Conservation (phyloP, 2,797 vertebrate genomes). For the Lepus townsendii region DNA sequence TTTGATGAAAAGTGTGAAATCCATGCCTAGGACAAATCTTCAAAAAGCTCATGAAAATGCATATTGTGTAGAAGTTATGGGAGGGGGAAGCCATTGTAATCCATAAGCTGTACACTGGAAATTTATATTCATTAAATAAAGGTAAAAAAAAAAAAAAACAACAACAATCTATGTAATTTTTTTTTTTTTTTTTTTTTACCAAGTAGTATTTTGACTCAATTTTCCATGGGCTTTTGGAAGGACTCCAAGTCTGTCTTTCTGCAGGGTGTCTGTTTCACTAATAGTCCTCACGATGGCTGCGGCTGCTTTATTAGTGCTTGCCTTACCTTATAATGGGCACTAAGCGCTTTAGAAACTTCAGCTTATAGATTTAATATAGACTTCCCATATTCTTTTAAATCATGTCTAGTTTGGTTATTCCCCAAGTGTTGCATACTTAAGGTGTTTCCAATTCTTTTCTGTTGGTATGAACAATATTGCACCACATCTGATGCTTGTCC, state of each 20-base stretch:
- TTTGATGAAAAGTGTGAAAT: too few relatives aligned
- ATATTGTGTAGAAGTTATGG: too few relatives aligned
- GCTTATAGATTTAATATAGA: slow-evolving; percentile 12
- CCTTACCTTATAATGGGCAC: not conserved
- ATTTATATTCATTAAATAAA: too few relatives aligned
- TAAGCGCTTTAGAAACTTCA: not conserved
- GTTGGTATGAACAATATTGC: not conserved
- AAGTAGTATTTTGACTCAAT: too few relatives aligned
- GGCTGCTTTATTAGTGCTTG: not conserved
- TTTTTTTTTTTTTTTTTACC: too few relatives aligned
- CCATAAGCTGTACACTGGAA: too few relatives aligned
- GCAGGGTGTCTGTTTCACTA: not conserved
- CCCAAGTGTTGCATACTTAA: not conserved
- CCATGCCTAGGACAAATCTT: too few relatives aligned
- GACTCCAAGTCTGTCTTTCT: not conserved
- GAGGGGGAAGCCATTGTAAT: too few relatives aligned
- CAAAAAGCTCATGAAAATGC: too few relatives aligned
- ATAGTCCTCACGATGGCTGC: not conserved
- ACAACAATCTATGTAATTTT: too few relatives aligned
- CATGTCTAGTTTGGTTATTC: not conserved
- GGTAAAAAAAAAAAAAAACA: too few relatives aligned
- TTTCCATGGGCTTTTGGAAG: too few relatives aligned
- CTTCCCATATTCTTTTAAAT: not conserved
- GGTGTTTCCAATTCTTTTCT: not conserved
- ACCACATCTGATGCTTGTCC: not conserved